Conservation (phyloP, 2,113 vertebrate species). For the Xyrauchen texanus region DNA sequence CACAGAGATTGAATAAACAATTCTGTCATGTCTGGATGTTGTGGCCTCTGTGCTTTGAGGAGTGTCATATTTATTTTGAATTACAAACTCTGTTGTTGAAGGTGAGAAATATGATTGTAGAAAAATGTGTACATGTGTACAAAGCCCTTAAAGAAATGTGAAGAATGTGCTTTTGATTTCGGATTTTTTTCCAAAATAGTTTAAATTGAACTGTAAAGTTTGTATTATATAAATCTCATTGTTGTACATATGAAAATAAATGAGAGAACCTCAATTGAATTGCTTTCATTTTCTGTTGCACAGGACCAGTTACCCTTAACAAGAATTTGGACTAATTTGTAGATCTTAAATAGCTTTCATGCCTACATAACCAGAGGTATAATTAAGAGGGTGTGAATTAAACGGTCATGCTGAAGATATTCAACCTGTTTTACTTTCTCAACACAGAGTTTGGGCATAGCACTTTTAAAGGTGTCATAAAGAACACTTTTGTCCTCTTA, state of each 20-base stretch:
- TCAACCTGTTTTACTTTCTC: no score
- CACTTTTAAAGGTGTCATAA: no score
- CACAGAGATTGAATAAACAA: conserved; percentile 90
- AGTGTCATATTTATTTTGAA: conserved; percentile 19
- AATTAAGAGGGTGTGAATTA: no score
- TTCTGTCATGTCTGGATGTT: neutral
- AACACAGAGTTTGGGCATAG: no score
- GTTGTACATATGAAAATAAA: conserved; percentile 78
- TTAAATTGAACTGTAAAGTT: conserved; percentile 75
- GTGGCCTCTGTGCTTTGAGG: neutral
- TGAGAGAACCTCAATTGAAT: conserved; percentile 33
- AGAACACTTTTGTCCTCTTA: no score
- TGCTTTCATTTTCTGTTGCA: neutral
- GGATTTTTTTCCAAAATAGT: conserved; percentile 44
- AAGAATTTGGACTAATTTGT: no score
- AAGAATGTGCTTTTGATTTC: conserved; percentile 43
- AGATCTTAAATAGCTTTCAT: no score
- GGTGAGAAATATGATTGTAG: neutral
- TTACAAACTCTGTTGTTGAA: neutral
- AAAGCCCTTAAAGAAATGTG: conserved; percentile 41
- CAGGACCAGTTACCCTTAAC: neutral
- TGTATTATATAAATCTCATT: conserved; percentile 64
- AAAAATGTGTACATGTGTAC: conserved; percentile 67
- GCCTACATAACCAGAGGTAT: no score
- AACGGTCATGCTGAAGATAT: no score